phyloP scores from a whole-genome alignment of 1,140 invertebrate genomes.

The Hycleus phaleratus region DNA sequence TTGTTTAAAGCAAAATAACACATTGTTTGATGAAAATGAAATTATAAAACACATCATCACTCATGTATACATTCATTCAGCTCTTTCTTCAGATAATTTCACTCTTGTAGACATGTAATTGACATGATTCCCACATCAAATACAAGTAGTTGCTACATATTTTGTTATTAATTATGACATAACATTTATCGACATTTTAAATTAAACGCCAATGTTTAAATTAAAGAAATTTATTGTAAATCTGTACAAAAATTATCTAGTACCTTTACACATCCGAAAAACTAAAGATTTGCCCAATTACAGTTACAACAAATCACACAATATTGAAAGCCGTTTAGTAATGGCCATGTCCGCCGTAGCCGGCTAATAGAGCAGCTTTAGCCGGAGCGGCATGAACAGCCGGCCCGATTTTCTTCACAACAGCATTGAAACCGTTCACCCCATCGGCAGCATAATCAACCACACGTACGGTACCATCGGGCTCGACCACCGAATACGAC shows the following conservation, averaged over 20 bases:
- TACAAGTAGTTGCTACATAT: neutral
- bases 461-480: conserved; percentile 54
- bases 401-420: conserved; percentile 33
- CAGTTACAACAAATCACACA: neutral
- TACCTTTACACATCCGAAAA: neutral
- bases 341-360: neutral
- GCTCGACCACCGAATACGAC: conserved; percentile 55
- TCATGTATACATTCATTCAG: too few relatives aligned
- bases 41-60: too few relatives aligned
- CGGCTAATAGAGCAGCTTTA: neutral
- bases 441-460: conserved; percentile 58
- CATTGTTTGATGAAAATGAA: too few relatives aligned
- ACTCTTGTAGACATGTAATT: neutral
- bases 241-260: neutral
- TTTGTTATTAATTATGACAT: neutral
- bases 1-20: neutral
- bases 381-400: conserved; percentile 19
- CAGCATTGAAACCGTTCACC: conserved; percentile 44
- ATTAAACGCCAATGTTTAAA: neutral
- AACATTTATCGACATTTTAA: neutral
- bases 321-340: neutral
- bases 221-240: neutral
- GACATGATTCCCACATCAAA: neutral
- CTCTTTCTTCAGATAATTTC: too few relatives aligned
- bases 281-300: neutral